Evolutionary conservation across 2,888 invertebrate genomes (phyloP), one percentile per base, ranked within the genome.

Genomic region (Cryptops parisi): DNA sequence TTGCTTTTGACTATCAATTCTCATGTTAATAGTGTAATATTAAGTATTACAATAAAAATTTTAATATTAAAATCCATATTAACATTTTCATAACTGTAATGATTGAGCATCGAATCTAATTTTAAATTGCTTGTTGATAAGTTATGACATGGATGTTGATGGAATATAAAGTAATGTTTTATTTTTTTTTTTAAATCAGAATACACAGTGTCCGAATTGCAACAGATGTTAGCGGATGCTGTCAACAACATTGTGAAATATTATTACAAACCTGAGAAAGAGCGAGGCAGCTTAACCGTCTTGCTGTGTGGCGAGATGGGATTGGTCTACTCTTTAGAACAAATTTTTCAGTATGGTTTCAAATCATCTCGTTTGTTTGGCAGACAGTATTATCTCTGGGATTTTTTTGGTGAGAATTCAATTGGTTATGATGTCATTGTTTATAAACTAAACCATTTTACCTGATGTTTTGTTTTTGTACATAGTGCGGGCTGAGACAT

Each of bases 191-290:
- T 24, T 44, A 60, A 58, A 55, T 46, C 78, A 51, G 5, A 17
- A 24, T 21, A 21, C 12, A 76, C 78, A 47, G 77, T 78, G 52
- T 78, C 79, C 48, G 82, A 79, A 65, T 78, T 78, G 64, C 86
- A 85, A 64, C 81, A 83, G 61, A 77, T 78, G 73, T 69, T 86
- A 22, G 82, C 83, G 55, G 94, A 96, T 70, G 87, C 93, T 61
- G 94, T 98, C 2, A 98, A 97, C 70, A 85, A 85, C 23, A 85
- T 98, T 62, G 93, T 97, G 21, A 96, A 97, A 70, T 90, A 91
- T 78, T 93, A 90, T 68, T 91, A 90, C 66, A 82, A 87, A 62
- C 78, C 84, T n/a, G 84, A 81, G 63, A 80, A 87, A 55, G 81
- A 91, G 66, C 59, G 64, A 17, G 67, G 66, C 12, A 65, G 63